These are phyloP conservation scores for Cheilosia grossa DNA, from an alignment of 2,888 invertebrate species.

Conservation along the genomic window DNA sequence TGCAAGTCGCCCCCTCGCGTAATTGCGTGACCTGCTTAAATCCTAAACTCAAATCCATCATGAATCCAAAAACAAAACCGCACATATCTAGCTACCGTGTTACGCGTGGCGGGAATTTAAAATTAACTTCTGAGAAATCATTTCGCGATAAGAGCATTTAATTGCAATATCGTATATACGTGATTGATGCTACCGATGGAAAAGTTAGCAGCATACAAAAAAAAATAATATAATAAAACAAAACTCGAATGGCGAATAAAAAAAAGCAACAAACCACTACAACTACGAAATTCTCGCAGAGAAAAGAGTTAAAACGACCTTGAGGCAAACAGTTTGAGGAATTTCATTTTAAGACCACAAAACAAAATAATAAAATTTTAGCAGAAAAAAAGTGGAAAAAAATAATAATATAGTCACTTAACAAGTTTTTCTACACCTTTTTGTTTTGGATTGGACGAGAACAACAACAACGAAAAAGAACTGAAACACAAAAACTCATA, in stretches of 20 bases:
- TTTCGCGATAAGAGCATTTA: slow-evolving; percentile 42
- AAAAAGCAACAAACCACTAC: neutral
- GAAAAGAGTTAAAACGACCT: slow-evolving; percentile 68
- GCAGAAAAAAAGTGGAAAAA: slow-evolving; percentile 13
- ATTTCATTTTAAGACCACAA: slow-evolving; percentile 68
- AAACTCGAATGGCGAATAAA: slow-evolving; percentile 3
- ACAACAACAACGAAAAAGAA: neutral
- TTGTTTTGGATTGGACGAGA: slow-evolving; percentile 41
- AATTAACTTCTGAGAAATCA: slow-evolving; percentile 56
- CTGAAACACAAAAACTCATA: slow-evolving; percentile 6
- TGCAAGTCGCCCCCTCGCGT: neutral
- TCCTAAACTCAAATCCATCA: neutral
- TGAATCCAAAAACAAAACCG: slow-evolving; percentile 13
- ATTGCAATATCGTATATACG: slow-evolving; percentile 57
- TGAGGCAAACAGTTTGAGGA: slow-evolving; percentile 68
- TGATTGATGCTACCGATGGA: slow-evolving; percentile 58
- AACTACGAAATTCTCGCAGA: slow-evolving; percentile 32
- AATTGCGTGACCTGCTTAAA: neutral
- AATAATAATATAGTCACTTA: slow-evolving; percentile 47
- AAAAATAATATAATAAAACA: neutral
- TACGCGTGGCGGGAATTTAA: slow-evolving; percentile 52
- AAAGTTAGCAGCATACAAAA: slow-evolving; percentile 6
- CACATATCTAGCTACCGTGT: slow-evolving; percentile 37
- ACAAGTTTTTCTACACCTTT: slow-evolving; percentile 67
- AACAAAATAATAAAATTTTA: slow-evolving; percentile 45